Evolutionary conservation across 2,888 invertebrate genomes (phyloP), one percentile per base, ranked within the genome.

Genomic region (Pollenia labialis): DNA sequence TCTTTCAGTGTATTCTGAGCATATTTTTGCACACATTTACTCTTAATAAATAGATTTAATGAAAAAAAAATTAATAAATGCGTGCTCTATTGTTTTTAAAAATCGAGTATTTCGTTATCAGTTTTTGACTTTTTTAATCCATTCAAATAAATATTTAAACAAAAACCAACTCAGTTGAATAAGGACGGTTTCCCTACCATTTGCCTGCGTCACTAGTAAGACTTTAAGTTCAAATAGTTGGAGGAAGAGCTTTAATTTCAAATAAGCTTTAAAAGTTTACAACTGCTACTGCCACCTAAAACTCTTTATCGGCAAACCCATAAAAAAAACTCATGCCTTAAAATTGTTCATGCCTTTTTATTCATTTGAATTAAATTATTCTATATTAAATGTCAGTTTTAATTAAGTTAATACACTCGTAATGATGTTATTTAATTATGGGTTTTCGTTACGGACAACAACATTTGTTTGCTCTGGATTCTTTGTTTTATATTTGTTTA

Each of bases 341-440:
- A 14, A 32, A 32, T 6, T 32, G 16, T 44, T 14, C 12, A 58
- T 48, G 66, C 14, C n/a, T 54, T 40, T 42, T 66, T 66, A 40
- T 69, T 46, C 12, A 75, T 85, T 66, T 62, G 46, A 71, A 71
- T 80, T 80, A 40, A 82, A 82, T 81, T 79, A 85, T 77, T 79
- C 50, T 69, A 32, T 62, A 79, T 69, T 54, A 68, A 72, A 77
- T 85, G 76, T 68, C 76, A 76, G 72, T 81, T 66, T 76, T 68
- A 23, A 60, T 74, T 66, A 60, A 72, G 74, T 77, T 79, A 68
- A 32, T 32, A 42, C 54, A 77, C 77, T 72, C 12, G 56, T 77
- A 52, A 68, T 68, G 44, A 23, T 56, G n/a, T 81, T 40, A 42
- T 48, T 64, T 42, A 83, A 83, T 72, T 66, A 32, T 18, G 9